phyloP scores from a whole-genome alignment of 2,113 vertebrate genomes.

The Grammomys surdaster region DNA sequence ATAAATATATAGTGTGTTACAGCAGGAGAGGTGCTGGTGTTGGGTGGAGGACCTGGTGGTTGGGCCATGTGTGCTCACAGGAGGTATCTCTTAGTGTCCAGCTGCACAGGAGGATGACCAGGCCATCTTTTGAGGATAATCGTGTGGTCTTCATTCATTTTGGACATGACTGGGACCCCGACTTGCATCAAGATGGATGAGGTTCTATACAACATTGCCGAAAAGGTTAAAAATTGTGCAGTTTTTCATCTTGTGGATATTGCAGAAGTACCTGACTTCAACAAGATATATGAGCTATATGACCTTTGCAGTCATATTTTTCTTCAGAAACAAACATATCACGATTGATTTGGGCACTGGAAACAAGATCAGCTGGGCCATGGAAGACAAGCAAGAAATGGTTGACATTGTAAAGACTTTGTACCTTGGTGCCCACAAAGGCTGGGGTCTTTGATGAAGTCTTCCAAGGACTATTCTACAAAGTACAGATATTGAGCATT shows the following conservation, averaged over 20 bases:
- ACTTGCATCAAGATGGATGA: no score
- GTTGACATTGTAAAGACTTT: conserved; percentile 98
- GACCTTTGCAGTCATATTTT: conserved; percentile 97
- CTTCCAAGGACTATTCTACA: conserved; percentile 98
- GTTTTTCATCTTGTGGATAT: conserved; percentile 99
- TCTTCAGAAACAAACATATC: conserved; percentile 97
- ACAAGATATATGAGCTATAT: conserved; percentile 99
- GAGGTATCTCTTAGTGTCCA: no score
- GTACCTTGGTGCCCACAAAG: conserved; percentile 96
- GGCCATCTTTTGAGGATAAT: no score
- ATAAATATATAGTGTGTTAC: no score
- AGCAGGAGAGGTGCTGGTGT: no score
- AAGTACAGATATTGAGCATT: conserved; percentile 96
- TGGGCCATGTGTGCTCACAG: no score
- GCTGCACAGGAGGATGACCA: no score
- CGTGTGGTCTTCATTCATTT: no score
- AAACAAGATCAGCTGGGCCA: conserved; percentile 99
- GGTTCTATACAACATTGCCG: no score
- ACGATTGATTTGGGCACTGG: conserved; percentile 99
- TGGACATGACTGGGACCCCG: no score
- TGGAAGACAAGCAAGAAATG: conserved; percentile 99
- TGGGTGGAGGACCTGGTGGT: no score
- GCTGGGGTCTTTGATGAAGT: conserved; percentile 95
- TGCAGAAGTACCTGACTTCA: conserved; percentile 99
- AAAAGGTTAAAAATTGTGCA: conserved; percentile 99